phyloP scores from a whole-genome alignment of 2,113 vertebrate species.

The Cromileptes altivelis region DNA sequence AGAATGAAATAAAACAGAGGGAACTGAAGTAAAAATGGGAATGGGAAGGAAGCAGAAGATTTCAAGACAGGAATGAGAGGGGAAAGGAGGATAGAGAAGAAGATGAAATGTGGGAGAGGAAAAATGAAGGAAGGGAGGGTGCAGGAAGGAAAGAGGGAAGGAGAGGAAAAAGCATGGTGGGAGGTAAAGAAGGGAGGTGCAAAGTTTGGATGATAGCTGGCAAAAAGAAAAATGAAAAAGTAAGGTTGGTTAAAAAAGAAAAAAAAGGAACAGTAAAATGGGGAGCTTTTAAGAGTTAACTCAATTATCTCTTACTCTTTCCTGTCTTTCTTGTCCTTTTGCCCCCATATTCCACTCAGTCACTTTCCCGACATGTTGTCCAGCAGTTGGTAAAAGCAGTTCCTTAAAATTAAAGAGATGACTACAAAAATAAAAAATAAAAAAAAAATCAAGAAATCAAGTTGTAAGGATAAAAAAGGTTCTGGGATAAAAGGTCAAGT shows the following conservation, averaged over 20 bases:
- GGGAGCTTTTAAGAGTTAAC: slow-evolving; percentile 10
- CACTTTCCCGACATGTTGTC: slow-evolving; percentile 40
- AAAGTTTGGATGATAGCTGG: slow-evolving; percentile 2
- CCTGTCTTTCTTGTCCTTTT: slow-evolving; percentile 46
- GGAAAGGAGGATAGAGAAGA: neutral
- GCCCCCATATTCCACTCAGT: slow-evolving; percentile 70
- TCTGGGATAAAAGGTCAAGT: slow-evolving; percentile 28
- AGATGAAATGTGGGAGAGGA: neutral
- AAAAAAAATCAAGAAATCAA: neutral
- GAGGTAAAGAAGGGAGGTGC: neutral
- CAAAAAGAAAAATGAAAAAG: too few relatives aligned
- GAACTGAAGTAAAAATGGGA: neutral
- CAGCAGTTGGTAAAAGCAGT: slow-evolving; percentile 28
- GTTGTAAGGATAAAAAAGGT: slow-evolving; percentile 14
- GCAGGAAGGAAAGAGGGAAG: neutral
- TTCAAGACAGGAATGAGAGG: neutral
- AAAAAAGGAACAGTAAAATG: neutral
- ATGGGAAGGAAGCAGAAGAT: neutral
- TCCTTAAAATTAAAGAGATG: slow-evolving; percentile 34
- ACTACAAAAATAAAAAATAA: neutral
- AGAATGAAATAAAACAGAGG: slow-evolving; percentile 24
- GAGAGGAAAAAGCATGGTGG: neutral
- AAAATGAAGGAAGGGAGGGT: neutral
- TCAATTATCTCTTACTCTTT: slow-evolving; percentile 62
- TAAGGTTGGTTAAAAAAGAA: too few relatives aligned